phyloP scores from a whole-genome alignment of 2,113 vertebrate genomes.

The Andinoacara biseriatus region DNA sequence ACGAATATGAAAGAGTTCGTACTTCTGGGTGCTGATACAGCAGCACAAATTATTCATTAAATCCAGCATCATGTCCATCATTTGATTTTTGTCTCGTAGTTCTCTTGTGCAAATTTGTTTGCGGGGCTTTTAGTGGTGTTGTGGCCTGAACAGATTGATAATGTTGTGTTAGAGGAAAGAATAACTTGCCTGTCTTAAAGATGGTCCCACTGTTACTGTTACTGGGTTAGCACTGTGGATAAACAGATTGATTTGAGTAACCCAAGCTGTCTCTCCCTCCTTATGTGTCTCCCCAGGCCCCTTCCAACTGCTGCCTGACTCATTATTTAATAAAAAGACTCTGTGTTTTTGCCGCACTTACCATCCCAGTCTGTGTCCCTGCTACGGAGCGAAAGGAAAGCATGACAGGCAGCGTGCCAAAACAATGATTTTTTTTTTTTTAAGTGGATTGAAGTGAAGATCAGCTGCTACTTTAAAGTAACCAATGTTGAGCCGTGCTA shows the following conservation, averaged over 20 bases:
- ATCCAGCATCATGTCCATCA: neutral
- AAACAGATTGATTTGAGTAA: slow-evolving; percentile 63
- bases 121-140: neutral
- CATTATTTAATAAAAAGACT: slow-evolving; percentile 58
- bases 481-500: neutral
- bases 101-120: neutral
- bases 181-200: slow-evolving; percentile 24
- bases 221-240: slow-evolving; percentile 48
- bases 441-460: slow-evolving; percentile 6
- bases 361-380: slow-evolving; percentile 31
- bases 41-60: slow-evolving; percentile 13
- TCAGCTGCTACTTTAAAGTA: slow-evolving; percentile 29
- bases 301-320: slow-evolving; percentile 69
- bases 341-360: slow-evolving; percentile 40
- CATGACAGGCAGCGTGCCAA: slow-evolving; percentile 34
- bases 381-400: slow-evolving; percentile 34
- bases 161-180: slow-evolving; percentile 18
- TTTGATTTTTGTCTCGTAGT: neutral
- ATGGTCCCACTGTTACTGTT: slow-evolving; percentile 32
- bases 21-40: neutral
- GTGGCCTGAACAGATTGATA: slow-evolving; percentile 16
- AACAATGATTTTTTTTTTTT: neutral
- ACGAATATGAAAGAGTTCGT: neutral
- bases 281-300: slow-evolving; percentile 52
- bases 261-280: slow-evolving; percentile 50